Percentiles rank a stretch among this genome's conserved stretches.
Evolutionary conservation across 2,888 invertebrate species (phyloP).

Genomic region (Subacronicta megacephala): DNA sequence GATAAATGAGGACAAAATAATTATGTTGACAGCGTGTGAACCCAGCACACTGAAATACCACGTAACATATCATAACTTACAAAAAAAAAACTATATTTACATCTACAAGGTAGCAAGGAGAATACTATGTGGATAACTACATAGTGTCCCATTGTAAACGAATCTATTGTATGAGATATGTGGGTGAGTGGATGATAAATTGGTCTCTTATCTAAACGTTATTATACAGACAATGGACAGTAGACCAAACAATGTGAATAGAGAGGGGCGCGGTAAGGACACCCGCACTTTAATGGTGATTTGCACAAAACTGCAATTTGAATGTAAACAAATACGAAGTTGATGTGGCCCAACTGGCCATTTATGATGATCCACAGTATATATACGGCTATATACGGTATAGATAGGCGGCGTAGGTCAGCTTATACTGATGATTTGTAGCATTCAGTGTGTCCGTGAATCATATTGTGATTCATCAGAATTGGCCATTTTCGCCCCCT

Average conservation of each 20-base stretch:
- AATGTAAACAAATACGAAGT: too few species aligned
- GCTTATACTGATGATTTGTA: too few species aligned
- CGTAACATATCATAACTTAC: slow-evolving; percentile 22
- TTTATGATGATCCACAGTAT: too few species aligned
- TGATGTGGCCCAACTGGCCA: too few species aligned
- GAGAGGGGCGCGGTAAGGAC: slow-evolving; percentile 32
- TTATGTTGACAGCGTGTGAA: slow-evolving; percentile 42
- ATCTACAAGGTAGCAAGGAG: slow-evolving; percentile 32
- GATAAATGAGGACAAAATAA: slow-evolving; percentile 31
- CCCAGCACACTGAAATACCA: slow-evolving; percentile 13
- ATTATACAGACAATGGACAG: slow-evolving; percentile 45
- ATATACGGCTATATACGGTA: too few species aligned
- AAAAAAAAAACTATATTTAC: slow-evolving; percentile 31
- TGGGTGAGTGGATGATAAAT: slow-evolving; percentile 50
- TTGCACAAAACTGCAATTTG: slow-evolving; percentile 29
- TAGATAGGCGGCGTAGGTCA: too few species aligned
- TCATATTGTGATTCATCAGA: too few species aligned
- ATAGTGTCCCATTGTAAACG: slow-evolving; percentile 34
- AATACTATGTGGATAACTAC: slow-evolving; percentile 30
- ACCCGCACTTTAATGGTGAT: slow-evolving; percentile 25
- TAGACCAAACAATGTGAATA: slow-evolving; percentile 37
- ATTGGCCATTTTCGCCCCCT: too few species aligned
- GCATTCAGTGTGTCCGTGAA: too few species aligned
- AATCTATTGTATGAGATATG: slow-evolving; percentile 36
- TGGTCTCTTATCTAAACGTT: slow-evolving; percentile 43